These are phyloP conservation scores for Eristalis intricaria DNA, from an alignment of 2,888 invertebrate genomes.

Conservation along the genomic window DNA sequence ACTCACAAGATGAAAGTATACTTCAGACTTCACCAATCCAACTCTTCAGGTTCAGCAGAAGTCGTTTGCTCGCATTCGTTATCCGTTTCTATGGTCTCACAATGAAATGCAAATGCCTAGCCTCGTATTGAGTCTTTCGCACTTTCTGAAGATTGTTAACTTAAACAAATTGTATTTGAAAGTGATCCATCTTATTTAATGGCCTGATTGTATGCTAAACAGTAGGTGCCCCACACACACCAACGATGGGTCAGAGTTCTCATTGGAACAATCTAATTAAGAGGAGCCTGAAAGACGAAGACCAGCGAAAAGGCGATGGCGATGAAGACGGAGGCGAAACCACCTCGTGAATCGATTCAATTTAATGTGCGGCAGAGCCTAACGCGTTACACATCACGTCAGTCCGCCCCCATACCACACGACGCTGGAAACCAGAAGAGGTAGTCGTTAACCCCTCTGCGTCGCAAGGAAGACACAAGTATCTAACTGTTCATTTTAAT, in stretches of 20 bases:
- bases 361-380: constrained; percentile 47
- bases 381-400: constrained; percentile 15
- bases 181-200: constrained; percentile 74
- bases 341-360: constrained; percentile 62
- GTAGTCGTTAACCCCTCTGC: background rate
- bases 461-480: background rate
- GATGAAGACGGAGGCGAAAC: constrained; percentile 35
- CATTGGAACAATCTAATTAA: constrained; percentile 15
- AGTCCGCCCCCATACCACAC: background rate
- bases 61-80: background rate
- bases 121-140: constrained; percentile 59
- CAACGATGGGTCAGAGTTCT: constrained; percentile 46
- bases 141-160: constrained; percentile 65
- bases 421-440: background rate
- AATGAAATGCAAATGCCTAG: constrained; percentile 65
- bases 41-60: background rate
- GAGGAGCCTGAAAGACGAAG: constrained; percentile 2
- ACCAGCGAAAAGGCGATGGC: constrained; percentile 30
- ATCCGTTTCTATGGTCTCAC: constrained; percentile 17
- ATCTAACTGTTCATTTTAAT: constrained; percentile 37
- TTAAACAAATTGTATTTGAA: constrained; percentile 74
- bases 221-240: constrained; percentile 36
- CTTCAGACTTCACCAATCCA: background rate
- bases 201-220: constrained; percentile 74
- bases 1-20: constrained; percentile 4